Base-by-base conservation (phyloP, 92 coral and sea anemone species). In the Scolanthus callimorphus region DNA sequence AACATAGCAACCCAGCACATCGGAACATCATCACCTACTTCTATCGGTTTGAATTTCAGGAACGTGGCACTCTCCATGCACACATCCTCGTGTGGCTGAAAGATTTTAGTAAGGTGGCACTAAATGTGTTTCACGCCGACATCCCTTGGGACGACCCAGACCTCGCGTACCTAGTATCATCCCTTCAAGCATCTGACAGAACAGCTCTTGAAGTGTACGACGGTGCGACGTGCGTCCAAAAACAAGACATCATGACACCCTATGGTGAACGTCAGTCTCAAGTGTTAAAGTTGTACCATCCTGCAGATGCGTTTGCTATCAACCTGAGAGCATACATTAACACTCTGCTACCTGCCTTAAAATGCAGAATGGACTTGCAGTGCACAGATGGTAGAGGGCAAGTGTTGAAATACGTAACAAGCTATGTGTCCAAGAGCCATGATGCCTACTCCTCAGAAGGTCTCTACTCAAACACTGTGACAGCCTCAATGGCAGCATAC, bases 41-140 rank as follows among this genome's bases (percentile, higher is more conserved):
- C 46, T 68, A 70, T 53, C 13, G 68, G 24, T 51, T 70, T 11
- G 77, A 59, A 27, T 70, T 70, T 43, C 77, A 70, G 37, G 26
- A 59, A 10, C 10, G 77, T 20, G 77, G 77, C 3, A 66, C 81
- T 2, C 70, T 51, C 3, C 88, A 81, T 17, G n/a, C 61, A 6
- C 87, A 80, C 37, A 2, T 80, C 31, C 53, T 80, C 0, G 61
- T 80, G 0, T 80, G 86, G 80, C 49, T 80, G 15, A 31, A 53
- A 13, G 29, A 54, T 1, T 11, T 53, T 15, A 31, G 19, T 3
- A 43, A 39, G 1, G 45, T 30, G 0, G 48, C 51, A 41, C 8
- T 39, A 0, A 34, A 63, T 29, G 26, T 25, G 0, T 1, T 67
- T 3, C 38, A 68, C 2, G 82, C 82, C 2, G 75, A 51, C 17